Conservation (phyloP, 1,140 invertebrate species). For the Ceratitis capitata region DNA sequence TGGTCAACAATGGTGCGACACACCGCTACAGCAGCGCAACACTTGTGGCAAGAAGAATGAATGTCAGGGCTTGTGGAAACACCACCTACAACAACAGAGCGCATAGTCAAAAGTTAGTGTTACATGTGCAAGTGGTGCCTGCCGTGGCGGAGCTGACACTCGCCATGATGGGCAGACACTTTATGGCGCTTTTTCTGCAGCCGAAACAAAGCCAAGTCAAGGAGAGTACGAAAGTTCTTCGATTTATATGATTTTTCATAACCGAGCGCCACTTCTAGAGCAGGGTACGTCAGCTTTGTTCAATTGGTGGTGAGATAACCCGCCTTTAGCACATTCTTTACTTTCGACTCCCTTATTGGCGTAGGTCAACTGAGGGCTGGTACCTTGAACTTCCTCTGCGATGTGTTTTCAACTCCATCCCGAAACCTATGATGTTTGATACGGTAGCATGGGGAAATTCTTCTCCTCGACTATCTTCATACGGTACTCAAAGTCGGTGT, state of each 20-base stretch:
- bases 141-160: background rate
- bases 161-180: conserved; percentile 29
- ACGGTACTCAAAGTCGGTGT: too few species aligned
- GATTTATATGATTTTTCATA: too few species aligned
- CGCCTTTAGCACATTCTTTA: background rate
- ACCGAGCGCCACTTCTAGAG: too few species aligned
- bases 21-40: background rate
- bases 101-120: too few species aligned
- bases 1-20: conserved; percentile 24
- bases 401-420: too few species aligned
- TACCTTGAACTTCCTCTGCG: too few species aligned
- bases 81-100: conserved; percentile 33
- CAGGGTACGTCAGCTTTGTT: too few species aligned
- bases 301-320: too few species aligned
- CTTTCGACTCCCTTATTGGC: background rate
- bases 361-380: background rate
- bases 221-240: background rate
- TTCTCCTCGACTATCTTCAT: too few species aligned
- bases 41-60: conserved; percentile 31
- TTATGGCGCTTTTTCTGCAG: conserved; percentile 33
- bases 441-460: too few species aligned
- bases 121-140: background rate
- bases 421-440: too few species aligned
- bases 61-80: background rate
- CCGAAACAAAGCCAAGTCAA: background rate